These are phyloP conservation scores for Gouania willdenowi DNA, from an alignment of 2,797 vertebrate species.

Conservation along the genomic window DNA sequence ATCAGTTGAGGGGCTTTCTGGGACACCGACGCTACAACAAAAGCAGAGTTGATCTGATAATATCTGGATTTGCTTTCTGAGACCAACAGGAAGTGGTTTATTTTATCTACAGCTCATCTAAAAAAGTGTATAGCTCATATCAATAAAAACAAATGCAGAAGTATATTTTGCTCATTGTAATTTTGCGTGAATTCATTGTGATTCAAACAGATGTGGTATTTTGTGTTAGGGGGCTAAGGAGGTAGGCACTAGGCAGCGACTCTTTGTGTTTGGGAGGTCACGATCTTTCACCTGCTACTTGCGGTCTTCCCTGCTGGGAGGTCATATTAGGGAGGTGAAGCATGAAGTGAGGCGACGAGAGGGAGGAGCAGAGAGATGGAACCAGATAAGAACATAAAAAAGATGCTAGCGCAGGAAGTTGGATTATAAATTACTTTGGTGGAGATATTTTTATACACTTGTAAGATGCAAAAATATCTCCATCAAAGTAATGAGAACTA, in stretches of 20 bases:
- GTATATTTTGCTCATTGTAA: constrained; percentile 2
- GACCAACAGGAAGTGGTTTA: neutral
- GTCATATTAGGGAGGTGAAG: constrained; percentile 50
- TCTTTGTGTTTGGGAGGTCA: constrained; percentile 52
- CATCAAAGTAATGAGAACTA: too few species aligned
- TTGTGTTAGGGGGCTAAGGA: constrained; percentile 26
- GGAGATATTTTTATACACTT: too few species aligned
- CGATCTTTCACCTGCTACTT: constrained; percentile 65
- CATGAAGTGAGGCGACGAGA: constrained; percentile 37
- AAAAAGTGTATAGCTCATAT: too few species aligned
- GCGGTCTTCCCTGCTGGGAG: constrained; percentile 40
- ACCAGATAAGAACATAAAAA: constrained; percentile 1
- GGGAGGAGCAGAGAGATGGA: neutral
- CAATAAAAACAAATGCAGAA: neutral
- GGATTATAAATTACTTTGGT: too few species aligned
- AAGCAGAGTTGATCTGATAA: neutral
- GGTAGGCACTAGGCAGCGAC: constrained; percentile 13
- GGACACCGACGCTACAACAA: neutral
- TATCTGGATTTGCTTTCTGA: neutral
- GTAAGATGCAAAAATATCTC: too few species aligned
- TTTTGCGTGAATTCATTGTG: too few species aligned
- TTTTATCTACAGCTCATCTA: constrained; percentile 6
- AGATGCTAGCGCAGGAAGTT: neutral
- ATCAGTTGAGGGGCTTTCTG: neutral
- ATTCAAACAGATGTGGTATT: constrained; percentile 26